Evolutionary conservation across 2,888 invertebrate genomes (phyloP).

Genomic region (Pollenia griseotomentosa): DNA sequence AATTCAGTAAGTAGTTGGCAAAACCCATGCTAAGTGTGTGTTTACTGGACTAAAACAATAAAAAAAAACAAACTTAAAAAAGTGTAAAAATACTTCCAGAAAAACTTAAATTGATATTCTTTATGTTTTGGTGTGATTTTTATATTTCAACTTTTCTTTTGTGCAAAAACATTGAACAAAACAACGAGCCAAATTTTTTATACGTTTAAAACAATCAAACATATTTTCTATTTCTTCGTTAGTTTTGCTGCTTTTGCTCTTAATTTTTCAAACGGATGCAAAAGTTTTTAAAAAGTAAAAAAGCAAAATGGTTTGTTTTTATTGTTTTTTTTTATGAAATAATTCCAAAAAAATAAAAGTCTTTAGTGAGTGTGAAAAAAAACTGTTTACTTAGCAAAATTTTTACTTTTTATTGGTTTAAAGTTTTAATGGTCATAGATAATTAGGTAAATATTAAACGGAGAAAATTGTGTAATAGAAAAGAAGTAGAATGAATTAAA

Average conservation of each 20-base stretch:
- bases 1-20: constrained; percentile 61
- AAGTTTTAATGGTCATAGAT: constrained; percentile 25
- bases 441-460: constrained; percentile 36
- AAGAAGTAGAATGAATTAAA: not conserved
- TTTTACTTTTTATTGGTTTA: constrained; percentile 20
- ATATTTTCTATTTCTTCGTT: constrained; percentile 13
- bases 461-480: not conserved
- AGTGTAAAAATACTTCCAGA: not conserved
- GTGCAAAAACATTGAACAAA: not conserved
- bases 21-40: constrained; percentile 3
- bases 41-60: constrained; percentile 14
- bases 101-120: constrained; percentile 47
- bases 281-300: constrained; percentile 60
- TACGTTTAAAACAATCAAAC: constrained; percentile 26
- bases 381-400: constrained; percentile 51
- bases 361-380: constrained; percentile 20
- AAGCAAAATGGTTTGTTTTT: constrained; percentile 16
- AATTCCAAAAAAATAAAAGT: not conserved
- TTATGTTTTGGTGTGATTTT: constrained; percentile 61
- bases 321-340: not conserved
- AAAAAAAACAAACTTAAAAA: not conserved
- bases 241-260: constrained; percentile 26
- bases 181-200: constrained; percentile 32
- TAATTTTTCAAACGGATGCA: constrained; percentile 49
- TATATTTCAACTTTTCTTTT: constrained; percentile 23